Base-by-base conservation (phyloP, 2,113 vertebrate genomes). In the Hydropotes inermis region DNA sequence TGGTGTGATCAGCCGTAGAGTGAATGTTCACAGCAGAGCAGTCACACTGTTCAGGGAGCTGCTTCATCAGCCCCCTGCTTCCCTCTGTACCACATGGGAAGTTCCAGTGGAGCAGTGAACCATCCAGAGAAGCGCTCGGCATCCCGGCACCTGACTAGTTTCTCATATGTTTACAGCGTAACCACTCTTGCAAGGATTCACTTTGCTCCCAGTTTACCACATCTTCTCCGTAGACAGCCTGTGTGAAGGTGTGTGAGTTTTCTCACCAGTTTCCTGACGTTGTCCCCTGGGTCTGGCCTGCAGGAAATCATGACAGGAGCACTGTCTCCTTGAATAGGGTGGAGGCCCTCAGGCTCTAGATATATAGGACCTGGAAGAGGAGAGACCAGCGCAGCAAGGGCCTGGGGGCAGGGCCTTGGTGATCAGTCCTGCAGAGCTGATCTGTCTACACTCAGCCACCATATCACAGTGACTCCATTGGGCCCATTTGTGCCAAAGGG, bases 101-200 rank as follows among this genome's bases (percentile, higher is more conserved):
- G 13, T 36, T 33, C 45, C 45, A 1, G 9, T 23, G 23, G 23
- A 64, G 57, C 4, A 0, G 5, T 5, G n/a, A 30, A 4, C 27
- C 27, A 36, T 55, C 84, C 84, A 14, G 9, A 78, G 60, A 36
- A 33, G 6, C 54, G 25, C 23, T 81, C 6, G 1, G 47, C 6
- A 4, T 1, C 43, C 47, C n/a, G 16, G 45, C 12, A 36, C 36
- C 84, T 84, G 28, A 60, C 11, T 30, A 7, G 6, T 30, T 67
- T 19, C 64, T 74, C 33, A 1, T 57, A 74, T 30, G 1, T 52
- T 64, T 64, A 17, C 54, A 78, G 14, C 52, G 12, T 79, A 27
- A 84, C 79, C 21, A 4, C 45, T 94, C 85, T 84, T 78, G 12
- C 81, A 36, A 55, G 52, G 52, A 47, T 86, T 47, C n/a, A 54